Conservation (phyloP, 1,140 invertebrate species). For the Lordiphosa stackelbergi region DNA sequence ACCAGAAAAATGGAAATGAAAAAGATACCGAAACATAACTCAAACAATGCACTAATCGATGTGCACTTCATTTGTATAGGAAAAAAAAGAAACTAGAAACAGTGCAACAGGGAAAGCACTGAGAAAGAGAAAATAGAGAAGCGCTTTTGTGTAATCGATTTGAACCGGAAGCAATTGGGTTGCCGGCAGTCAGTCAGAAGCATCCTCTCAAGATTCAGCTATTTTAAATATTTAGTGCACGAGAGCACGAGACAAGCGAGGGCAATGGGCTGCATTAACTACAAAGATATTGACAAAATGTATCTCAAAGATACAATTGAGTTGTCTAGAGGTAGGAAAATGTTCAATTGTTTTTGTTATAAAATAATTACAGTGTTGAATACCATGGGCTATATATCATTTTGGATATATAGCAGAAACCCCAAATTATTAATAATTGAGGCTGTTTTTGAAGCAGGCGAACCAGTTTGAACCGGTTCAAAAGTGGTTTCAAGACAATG, state of each 20-base stretch:
- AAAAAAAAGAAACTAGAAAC: constrained; percentile 34
- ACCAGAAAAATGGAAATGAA: constrained; percentile 55
- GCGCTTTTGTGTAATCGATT: constrained; percentile 72
- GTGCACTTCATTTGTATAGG: constrained; percentile 65
- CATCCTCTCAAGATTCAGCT: constrained; percentile 62
- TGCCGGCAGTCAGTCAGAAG: constrained; percentile 26
- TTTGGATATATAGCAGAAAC: too few species aligned
- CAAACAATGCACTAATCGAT: constrained; percentile 71
- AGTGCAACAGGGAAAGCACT: constrained; percentile 39
- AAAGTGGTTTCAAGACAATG: too few species aligned
- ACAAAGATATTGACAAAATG: constrained; percentile 51
- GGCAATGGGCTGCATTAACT: constrained; percentile 47
- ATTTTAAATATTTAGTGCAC: constrained; percentile 76
- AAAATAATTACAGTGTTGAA: too few species aligned
- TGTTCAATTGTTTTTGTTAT: too few species aligned
- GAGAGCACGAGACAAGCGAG: constrained; percentile 62
- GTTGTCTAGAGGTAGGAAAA: too few species aligned
- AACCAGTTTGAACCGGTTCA: too few species aligned
- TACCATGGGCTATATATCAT: too few species aligned
- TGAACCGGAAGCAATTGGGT: constrained; percentile 73
- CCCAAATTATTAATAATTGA: too few species aligned
- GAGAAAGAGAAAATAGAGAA: constrained; percentile 23
- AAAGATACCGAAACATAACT: constrained; percentile 73
- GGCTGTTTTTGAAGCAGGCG: too few species aligned
- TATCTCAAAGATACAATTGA: constrained; percentile 26